These are phyloP conservation scores for Rhinolophus sinicus DNA, from an alignment of 2,113 vertebrate species.

Conservation along the genomic window DNA sequence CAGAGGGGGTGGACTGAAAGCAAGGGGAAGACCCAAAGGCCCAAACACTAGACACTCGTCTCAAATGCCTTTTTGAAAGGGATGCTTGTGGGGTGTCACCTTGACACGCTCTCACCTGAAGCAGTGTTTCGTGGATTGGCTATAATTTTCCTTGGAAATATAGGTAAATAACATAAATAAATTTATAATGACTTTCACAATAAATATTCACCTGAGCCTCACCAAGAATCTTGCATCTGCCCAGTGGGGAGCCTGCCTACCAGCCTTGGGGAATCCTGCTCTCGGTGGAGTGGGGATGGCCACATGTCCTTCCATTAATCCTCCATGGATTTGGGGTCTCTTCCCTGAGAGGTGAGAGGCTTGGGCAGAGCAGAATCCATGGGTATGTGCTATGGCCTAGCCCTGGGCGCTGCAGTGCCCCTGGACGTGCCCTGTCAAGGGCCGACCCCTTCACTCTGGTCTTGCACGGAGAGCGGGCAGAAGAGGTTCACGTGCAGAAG, in stretches of 20 bases:
- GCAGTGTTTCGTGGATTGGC: background rate
- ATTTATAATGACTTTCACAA: background rate
- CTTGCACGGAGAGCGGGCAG: background rate
- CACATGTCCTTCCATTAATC: accelerated
- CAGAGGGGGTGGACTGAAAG: background rate
- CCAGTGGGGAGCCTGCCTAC: background rate
- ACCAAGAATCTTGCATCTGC: background rate
- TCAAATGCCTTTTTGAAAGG: background rate
- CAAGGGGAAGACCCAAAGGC: background rate
- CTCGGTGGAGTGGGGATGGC: background rate
- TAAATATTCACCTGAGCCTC: background rate
- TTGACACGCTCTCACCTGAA: background rate
- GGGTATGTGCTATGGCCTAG: accelerated
- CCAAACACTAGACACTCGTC: background rate
- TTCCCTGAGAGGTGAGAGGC: background rate
- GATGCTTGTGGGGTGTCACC: background rate
- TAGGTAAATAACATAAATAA: background rate
- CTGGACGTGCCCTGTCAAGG: accelerated
- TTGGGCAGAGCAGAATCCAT: background rate
- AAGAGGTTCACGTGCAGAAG: background rate
- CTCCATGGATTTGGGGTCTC: background rate
- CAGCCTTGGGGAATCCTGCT: background rate
- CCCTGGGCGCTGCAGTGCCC: accelerated
- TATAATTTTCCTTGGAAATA: background rate
- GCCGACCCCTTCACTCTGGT: background rate